These are phyloP conservation scores for Marronus borbonicus DNA, from an alignment of 2,888 invertebrate genomes.

Conservation along the genomic window DNA sequence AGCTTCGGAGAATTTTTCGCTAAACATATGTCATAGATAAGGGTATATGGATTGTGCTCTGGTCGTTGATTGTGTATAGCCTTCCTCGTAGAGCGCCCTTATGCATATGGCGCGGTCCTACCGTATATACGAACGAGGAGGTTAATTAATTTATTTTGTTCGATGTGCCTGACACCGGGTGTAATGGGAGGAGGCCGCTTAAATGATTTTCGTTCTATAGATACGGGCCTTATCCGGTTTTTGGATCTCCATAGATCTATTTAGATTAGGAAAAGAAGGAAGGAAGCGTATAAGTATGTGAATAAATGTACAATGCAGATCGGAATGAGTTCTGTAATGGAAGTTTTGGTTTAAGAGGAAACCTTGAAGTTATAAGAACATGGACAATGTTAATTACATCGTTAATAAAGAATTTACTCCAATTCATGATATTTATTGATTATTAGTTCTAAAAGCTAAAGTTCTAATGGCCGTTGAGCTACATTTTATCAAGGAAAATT, in stretches of 20 bases:
- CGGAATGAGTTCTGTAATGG: too few species aligned
- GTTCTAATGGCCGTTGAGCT: too few species aligned
- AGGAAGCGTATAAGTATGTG: not conserved
- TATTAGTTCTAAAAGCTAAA: too few species aligned
- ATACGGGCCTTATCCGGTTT: constrained; percentile 36
- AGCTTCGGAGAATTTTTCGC: constrained; percentile 52
- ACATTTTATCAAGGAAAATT: too few species aligned
- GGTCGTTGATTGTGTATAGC: not conserved
- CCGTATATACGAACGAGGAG: constrained; percentile 9
- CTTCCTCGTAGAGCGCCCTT: constrained; percentile 16
- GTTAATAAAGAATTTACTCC: too few species aligned
- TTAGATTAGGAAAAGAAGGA: constrained; percentile 8
- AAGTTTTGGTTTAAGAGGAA: too few species aligned
- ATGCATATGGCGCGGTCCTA: constrained; percentile 22
- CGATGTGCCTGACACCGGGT: constrained; percentile 33
- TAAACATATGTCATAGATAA: constrained; percentile 53
- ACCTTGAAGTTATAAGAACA: too few species aligned
- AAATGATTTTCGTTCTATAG: constrained; percentile 27
- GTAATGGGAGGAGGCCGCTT: constrained; percentile 3
- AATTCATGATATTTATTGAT: too few species aligned
- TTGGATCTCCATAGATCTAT: constrained; percentile 14
- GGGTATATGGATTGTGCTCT: constrained; percentile 35
- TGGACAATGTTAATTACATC: too few species aligned
- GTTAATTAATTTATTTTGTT: constrained; percentile 45
- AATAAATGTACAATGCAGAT: too few species aligned